A percentile compares a stretch with the other conserved stretches of the same genome.
phyloP scores from a whole-genome alignment of 2,888 invertebrate species.

The Sycophila texana region DNA sequence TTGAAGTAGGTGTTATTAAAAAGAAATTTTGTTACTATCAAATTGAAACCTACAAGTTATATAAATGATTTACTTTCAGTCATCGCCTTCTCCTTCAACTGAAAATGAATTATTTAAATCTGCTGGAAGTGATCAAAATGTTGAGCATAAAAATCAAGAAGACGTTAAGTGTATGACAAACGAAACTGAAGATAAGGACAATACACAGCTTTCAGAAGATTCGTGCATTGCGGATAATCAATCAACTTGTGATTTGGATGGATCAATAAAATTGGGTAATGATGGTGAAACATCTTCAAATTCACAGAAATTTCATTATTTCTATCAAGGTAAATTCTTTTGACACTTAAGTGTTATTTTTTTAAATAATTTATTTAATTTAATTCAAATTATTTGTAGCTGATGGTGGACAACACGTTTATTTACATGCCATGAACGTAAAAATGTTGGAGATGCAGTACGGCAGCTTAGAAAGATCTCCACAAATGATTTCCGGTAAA shows the following conservation, averaged over 20 bases:
- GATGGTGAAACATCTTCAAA: slow-evolving; percentile 56
- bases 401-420: slow-evolving; percentile 93
- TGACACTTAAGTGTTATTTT: neutral
- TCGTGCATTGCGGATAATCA: slow-evolving; percentile 9
- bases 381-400: slow-evolving; percentile 79
- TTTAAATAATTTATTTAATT: slow-evolving; percentile 20
- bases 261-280: slow-evolving; percentile 10
- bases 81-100: neutral
- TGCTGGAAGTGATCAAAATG: slow-evolving; percentile 6
- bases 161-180: neutral
- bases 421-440: slow-evolving; percentile 92
- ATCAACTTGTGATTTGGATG: slow-evolving; percentile 29
- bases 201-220: neutral
- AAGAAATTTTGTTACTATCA: neutral
- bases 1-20: slow-evolving; percentile 26
- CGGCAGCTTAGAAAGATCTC: slow-evolving; percentile 87
- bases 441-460: slow-evolving; percentile 92
- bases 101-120: neutral
- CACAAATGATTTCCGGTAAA: slow-evolving; percentile 83
- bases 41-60: neutral
- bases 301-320: slow-evolving; percentile 82
- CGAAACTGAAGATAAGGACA: slow-evolving; percentile 12
- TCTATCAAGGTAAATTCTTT: slow-evolving; percentile 84
- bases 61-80: too few relatives aligned
- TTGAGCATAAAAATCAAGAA: slow-evolving; percentile 11